A percentile compares a stretch with the other conserved stretches of the same genome.
phyloP scores from a whole-genome alignment of 2,113 vertebrate genomes.

The Dendropsophus ebraccatus region DNA sequence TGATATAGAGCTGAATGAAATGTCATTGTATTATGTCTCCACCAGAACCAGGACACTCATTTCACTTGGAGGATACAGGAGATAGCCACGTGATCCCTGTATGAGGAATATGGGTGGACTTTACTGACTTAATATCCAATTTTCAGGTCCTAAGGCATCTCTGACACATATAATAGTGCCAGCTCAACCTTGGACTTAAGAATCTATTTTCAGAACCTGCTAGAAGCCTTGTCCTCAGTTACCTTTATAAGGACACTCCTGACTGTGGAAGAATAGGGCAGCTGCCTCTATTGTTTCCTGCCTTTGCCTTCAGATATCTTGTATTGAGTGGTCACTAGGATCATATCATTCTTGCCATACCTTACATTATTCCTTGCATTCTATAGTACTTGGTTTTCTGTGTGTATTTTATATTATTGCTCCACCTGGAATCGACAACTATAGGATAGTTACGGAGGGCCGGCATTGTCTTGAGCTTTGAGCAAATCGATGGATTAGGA shows the following conservation, averaged over 20 bases:
- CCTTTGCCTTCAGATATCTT: not conserved
- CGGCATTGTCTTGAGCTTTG: not conserved
- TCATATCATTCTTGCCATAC: not conserved
- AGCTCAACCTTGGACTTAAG: not conserved
- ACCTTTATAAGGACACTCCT: not conserved
- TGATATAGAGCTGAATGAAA: not conserved
- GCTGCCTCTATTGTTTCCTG: not conserved
- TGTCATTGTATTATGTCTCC: not conserved
- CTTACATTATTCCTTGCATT: not conserved
- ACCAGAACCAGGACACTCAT: not conserved
- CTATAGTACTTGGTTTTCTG: not conserved
- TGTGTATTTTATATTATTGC: not conserved
- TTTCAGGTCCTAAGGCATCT: not conserved
- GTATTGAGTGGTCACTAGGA: not conserved
- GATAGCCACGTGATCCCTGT: not conserved
- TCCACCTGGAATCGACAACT: not conserved
- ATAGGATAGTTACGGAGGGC: not conserved
- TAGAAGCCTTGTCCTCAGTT: not conserved
- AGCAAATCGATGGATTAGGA: too few relatives aligned
- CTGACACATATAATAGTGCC: not conserved
- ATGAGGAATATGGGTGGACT: not conserved
- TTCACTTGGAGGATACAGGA: not conserved
- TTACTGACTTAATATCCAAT: conserved; percentile 14
- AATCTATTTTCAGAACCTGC: conserved; percentile 16
- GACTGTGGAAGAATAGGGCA: not conserved